Evolutionary conservation across 2,113 vertebrate species (phyloP), one percentile per base, ranked within the genome.

Genomic region (Lipophrys pholis): DNA sequence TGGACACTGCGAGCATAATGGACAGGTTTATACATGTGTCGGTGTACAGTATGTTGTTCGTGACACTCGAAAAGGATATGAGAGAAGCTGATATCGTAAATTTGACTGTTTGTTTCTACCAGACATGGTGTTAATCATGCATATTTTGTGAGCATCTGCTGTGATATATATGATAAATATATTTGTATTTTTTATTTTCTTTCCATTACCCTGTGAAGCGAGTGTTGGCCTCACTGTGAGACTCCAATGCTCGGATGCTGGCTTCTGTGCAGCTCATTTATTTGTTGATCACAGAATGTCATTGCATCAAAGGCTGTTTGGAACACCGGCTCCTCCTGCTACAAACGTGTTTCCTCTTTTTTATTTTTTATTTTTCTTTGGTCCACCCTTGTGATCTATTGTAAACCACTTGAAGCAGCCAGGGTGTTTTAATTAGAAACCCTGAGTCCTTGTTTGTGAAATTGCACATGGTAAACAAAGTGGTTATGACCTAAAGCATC

Each of bases 21-120:
- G 21, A 30, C 21, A 30, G 21, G 21, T 30, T 30, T n/a, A n/a
- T n/a, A n/a, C 60, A 39, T 21, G 70, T 52, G 45, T 63, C 69
- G 36, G 45, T 51, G 61, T 52, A 71, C n/a, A n/a, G n/a, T n/a
- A 30, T 30, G 4, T 61, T 57, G 69, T 62, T 53, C 57, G 79
- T 71, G 74, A 73, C 77, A 69, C n/a, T 7, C 70, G 35, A 60
- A 48, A 48, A 75, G 48, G 57, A 89, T 80, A 40, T 50, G 61
- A 83, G 61, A 72, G 65, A 57, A 73, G 73, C 36, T 81, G 69
- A 86, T 69, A 65, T 68, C 56, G 65, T 59, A 63, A 69, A 76
- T 62, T 69, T 81, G 68, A 64, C 74, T 65, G 71, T 48, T 48
- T 78, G 68, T 54, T 67, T 80, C 43, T 38, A 53, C 60, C 55